Base-by-base conservation (phyloP, 2,888 invertebrate genomes). In the Cerceris ruficornis region DNA sequence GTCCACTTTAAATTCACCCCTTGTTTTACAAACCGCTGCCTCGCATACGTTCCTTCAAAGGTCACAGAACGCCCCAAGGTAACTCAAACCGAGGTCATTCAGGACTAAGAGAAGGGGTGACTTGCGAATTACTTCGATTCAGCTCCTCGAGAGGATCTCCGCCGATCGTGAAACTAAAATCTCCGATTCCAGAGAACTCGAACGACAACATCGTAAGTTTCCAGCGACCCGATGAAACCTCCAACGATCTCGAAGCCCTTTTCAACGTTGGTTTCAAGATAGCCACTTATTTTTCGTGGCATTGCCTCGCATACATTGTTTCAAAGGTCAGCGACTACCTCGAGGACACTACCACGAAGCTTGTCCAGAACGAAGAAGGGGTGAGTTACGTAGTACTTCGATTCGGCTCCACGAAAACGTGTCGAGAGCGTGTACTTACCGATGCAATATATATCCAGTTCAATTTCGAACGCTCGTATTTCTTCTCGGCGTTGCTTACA, bases 391-490 rank as follows among this genome's bases (percentile, higher is more conserved):
- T 64, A 64, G 62, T 49, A 77, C 69, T 66, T 71, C 67, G 68
- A 74, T 72, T 64, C 71, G 58, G 65, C 75, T 79, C 42, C 50
- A 42, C 46, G 64, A 72, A 70, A 70, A 67, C 67, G 75, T 69
- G 72, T 52, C 66, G 69, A 41, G 60, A 14, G 64, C 46, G 71
- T 60, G 69, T 60, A 69, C 75, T 72, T 72, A 57, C 74, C 57
- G 28, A 11, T 39, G 59, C 59, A 71, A 82, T 70, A 64, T 71
- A 84, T 83, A 86, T 84, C 82, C 84, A 81, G 83, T 87, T 87
- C 86, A 88, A 88, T 88, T 88, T 87, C 87, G 82, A 84, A 69
- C 82, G 83, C 80, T 82, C 87, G 87, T 88, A 88, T 88, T 87
- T 84, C 84, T 77, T 69, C 42, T 28, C 64, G 72, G 55, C 11